Evolutionary conservation across 92 coral and sea anemone species (phyloP).

Genomic region (Blastomussa wellsi): DNA sequence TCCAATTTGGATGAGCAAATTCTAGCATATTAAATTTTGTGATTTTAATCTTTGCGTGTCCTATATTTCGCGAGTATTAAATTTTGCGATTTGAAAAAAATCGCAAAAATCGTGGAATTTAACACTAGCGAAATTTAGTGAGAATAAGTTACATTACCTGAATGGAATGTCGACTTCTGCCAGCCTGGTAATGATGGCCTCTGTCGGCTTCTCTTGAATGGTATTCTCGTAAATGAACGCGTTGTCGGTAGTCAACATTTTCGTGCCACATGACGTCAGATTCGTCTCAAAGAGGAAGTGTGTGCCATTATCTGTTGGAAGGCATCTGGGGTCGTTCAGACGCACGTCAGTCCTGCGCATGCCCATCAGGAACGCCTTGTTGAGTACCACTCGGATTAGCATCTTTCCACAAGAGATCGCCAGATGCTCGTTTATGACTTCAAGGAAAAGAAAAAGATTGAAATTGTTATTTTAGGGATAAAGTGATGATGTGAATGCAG

Average conservation of each 20-base stretch:
- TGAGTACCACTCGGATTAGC: constrained; percentile 63
- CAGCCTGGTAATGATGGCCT: constrained; percentile 65
- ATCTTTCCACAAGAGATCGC: constrained; percentile 81
- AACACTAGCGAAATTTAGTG: too few species aligned
- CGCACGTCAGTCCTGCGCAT: constrained; percentile 65
- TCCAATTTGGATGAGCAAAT: too few species aligned
- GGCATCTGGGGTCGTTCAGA: constrained; percentile 68
- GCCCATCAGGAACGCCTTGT: constrained; percentile 49
- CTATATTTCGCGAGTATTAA: too few species aligned
- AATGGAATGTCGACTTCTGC: constrained; percentile 78
- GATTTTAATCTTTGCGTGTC: too few species aligned
- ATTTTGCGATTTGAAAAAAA: too few species aligned
- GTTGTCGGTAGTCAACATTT: constrained; percentile 54
- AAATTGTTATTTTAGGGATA: not conserved
- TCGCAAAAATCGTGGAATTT: too few species aligned
- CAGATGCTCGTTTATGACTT: constrained; percentile 55
- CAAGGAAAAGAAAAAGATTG: not conserved
- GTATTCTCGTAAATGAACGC: constrained; percentile 77
- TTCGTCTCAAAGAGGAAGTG: constrained; percentile 67
- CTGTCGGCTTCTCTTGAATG: constrained; percentile 62
- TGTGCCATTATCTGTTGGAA: constrained; percentile 64
- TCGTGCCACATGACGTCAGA: constrained; percentile 72
- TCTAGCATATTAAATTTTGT: too few species aligned
- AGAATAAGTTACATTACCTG: too few species aligned
- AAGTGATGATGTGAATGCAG: not conserved